A percentile compares a stretch with the other conserved stretches of the same genome.
Evolutionary conservation across 2,888 invertebrate species (phyloP).

Genomic region (Agriotes lineatus): DNA sequence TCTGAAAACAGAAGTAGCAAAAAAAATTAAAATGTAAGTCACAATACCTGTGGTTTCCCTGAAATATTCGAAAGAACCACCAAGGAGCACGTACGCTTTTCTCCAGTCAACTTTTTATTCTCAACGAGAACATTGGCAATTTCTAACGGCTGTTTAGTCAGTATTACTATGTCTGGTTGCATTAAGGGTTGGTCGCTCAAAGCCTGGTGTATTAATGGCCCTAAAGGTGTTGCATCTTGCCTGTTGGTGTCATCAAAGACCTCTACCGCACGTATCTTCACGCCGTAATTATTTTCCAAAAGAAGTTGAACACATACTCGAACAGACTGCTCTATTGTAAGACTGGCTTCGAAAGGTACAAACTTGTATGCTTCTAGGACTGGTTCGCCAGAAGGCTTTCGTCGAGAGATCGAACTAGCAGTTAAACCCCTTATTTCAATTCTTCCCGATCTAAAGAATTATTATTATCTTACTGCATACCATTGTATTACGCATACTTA

Average conservation of each 20-base stretch:
- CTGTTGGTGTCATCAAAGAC: slow-evolving; percentile 49
- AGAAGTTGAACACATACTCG: slow-evolving; percentile 77
- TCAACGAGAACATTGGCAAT: slow-evolving; percentile 70
- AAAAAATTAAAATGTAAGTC: not conserved
- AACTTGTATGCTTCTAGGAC: slow-evolving; percentile 83
- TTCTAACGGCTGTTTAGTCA: slow-evolving; percentile 69
- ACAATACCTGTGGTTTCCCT: slow-evolving; percentile 64
- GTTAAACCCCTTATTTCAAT: slow-evolving; percentile 83
- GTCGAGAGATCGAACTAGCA: slow-evolving; percentile 80
- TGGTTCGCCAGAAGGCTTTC: slow-evolving; percentile 78
- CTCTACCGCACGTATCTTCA: slow-evolving; percentile 74
- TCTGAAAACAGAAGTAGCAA: not conserved
- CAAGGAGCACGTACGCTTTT: slow-evolving; percentile 52
- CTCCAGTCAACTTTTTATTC: slow-evolving; percentile 70
- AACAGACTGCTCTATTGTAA: slow-evolving; percentile 62
- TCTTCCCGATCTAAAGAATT: slow-evolving; percentile 73
- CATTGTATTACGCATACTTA: slow-evolving; percentile 41
- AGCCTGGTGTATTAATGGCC: slow-evolving; percentile 70
- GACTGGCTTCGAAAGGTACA: slow-evolving; percentile 69
- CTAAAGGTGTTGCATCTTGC: slow-evolving; percentile 66
- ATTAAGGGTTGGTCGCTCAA: slow-evolving; percentile 78
- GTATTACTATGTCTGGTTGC: slow-evolving; percentile 74
- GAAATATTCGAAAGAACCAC: slow-evolving; percentile 64
- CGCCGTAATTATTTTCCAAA: slow-evolving; percentile 76
- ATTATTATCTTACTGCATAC: not conserved